These are phyloP conservation scores for Kuschelorhynchus macadamiae DNA, from an alignment of 2,888 invertebrate genomes.

Conservation along the genomic window DNA sequence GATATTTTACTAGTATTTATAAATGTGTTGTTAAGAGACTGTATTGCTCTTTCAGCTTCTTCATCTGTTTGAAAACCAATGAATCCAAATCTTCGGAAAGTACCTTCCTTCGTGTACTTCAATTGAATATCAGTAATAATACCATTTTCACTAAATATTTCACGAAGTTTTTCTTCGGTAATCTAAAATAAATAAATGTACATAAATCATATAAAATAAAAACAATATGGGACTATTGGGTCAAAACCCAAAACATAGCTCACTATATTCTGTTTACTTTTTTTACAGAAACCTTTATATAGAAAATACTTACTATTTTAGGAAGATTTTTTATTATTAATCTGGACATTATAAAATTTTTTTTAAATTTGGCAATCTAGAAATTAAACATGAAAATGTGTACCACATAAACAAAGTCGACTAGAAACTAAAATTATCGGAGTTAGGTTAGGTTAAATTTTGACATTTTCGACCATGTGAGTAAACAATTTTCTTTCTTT, in stretches of 20 bases:
- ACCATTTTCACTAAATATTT: constrained; percentile 85
- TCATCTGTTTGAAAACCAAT: constrained; percentile 89
- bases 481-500: too few relatives aligned
- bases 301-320: constrained; percentile 80
- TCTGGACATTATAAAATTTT: constrained; percentile 77
- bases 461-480: neutral
- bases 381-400: too few relatives aligned
- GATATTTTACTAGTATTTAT: constrained; percentile 86
- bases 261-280: too few relatives aligned
- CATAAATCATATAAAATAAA: constrained; percentile 1
- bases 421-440: too few relatives aligned
- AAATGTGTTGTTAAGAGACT: constrained; percentile 87
- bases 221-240: neutral
- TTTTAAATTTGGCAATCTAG: too few relatives aligned
- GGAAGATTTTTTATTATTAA: constrained; percentile 93
- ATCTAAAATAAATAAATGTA: constrained; percentile 72
- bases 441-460: neutral
- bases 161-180: constrained; percentile 81
- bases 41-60: constrained; percentile 83
- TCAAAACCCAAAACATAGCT: too few relatives aligned
- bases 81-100: constrained; percentile 94
- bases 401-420: too few relatives aligned
- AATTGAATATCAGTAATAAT: constrained; percentile 93
- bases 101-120: constrained; percentile 92
- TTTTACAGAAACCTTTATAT: too few relatives aligned